Evolutionary conservation across 2,113 vertebrate species (phyloP).

Genomic region (Dipodomys merriami): DNA sequence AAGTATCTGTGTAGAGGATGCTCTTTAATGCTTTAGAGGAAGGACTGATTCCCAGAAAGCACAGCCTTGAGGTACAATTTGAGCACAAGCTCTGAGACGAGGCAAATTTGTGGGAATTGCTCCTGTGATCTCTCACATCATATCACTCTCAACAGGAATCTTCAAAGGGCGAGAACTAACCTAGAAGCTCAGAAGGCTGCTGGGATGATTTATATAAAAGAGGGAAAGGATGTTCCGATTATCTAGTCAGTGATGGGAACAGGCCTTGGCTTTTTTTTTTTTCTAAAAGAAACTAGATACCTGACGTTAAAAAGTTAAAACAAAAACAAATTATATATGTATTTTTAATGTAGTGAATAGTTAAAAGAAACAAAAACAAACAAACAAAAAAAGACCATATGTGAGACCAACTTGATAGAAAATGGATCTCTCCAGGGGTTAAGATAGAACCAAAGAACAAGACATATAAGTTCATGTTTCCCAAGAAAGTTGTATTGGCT

Average conservation of each 20-base stretch:
- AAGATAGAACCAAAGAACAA: background rate
- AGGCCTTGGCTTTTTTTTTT: too few relatives aligned
- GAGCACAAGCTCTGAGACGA: slow-evolving; percentile 14
- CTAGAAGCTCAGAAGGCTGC: background rate
- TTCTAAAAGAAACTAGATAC: background rate
- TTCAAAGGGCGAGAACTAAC: background rate
- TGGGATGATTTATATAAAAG: background rate
- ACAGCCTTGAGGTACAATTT: slow-evolving; percentile 30
- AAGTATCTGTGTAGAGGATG: background rate
- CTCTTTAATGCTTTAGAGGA: background rate
- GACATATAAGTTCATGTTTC: background rate
- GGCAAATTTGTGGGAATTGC: background rate
- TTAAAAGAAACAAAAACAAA: background rate
- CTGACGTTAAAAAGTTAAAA: slow-evolving; percentile 1
- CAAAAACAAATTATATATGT: slow-evolving; percentile 4
- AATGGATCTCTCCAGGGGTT: background rate
- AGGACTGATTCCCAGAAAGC: slow-evolving; percentile 11
- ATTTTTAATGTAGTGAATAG: background rate
- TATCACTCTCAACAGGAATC: background rate
- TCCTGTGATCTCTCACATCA: background rate
- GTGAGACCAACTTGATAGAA: slow-evolving; percentile 2
- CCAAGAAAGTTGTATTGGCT: background rate
- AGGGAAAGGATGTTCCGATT: background rate
- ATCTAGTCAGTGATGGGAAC: background rate
- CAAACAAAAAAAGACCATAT: background rate